Evolutionary conservation across 2,113 vertebrate genomes (phyloP), one percentile per base, ranked within the genome.

Genomic region (Murina feae): DNA sequence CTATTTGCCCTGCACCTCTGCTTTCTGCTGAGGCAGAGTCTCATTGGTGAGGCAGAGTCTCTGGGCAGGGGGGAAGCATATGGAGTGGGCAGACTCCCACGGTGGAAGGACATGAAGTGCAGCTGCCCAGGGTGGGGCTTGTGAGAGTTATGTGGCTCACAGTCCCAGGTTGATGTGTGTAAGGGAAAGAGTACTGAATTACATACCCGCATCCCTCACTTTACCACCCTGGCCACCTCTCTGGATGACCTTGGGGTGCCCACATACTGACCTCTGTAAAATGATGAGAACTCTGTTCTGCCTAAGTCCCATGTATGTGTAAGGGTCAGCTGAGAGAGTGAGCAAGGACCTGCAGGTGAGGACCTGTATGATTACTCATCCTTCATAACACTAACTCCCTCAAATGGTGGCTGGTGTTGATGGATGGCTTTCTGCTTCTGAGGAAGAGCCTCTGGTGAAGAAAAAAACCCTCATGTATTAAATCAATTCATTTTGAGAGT

Each of bases 251-350:
- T 53, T 53, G 9, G 10, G 32, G 69, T 11, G 30, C 37, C 10
- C 1, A 28, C 44, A 39, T 39, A 37, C 20, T n/a, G 72, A 18
- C 14, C 5, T 30, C 11, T 68, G 17, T 20, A 32, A 83, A 65
- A 68, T 37, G 30, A 58, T 9, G 23, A 5, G 32, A 47, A 1
- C 17, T 5, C 37, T 51, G 49, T 20, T 20, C 16, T 76, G 14
- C 16, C 37, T 37, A n/a, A 66, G 47, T 39, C 32, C 47, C 44
- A 51, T 9, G 23, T 5, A 51, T 9, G 23, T 5, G 4, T 68
- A 58, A 49, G n/a, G 25, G 7, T 10, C 21, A 7, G 10, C 65
- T 0, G 23, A 74, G 65, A 74, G 55, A 10, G 1, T 0, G 3
- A 63, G 75, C 37, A 21, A 42, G 13, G 11, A 2, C 0, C 6